phyloP scores from a whole-genome alignment of 2,113 vertebrate species.

The Podiceps cristatus region DNA sequence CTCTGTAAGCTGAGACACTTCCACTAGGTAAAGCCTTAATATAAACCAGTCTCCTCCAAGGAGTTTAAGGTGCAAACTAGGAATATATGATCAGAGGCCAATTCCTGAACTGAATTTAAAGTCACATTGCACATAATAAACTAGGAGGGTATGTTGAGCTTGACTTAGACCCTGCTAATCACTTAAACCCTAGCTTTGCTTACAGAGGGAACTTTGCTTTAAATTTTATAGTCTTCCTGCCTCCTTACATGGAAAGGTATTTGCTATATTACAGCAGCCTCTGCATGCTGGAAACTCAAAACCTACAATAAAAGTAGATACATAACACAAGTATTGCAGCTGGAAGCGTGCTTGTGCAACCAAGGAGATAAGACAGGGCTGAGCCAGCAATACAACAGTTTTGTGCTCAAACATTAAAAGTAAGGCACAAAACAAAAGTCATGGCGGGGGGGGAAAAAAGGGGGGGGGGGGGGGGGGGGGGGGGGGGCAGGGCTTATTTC shows the following conservation, averaged over 20 bases:
- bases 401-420: not conserved
- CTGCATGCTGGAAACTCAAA: not conserved
- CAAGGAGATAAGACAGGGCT: slow-evolving; percentile 12
- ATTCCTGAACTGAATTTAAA: not conserved
- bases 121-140: not conserved
- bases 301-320: not conserved
- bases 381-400: not conserved
- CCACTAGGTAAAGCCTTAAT: not conserved
- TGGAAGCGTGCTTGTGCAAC: not conserved
- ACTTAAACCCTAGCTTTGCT: slow-evolving; percentile 25
- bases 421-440: not conserved
- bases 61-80: slow-evolving; percentile 26
- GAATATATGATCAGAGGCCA: not conserved
- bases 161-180: slow-evolving; percentile 33
- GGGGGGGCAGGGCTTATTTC: no score
- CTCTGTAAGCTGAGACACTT: not conserved
- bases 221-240: not conserved
- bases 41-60: not conserved
- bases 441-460: no score
- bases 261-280: not conserved
- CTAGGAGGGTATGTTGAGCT: not conserved
- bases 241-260: slow-evolving; percentile 39
- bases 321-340: not conserved
- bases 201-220: not conserved
- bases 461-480: no score